phyloP scores from a whole-genome alignment of 2,113 vertebrate species.

The Grantiella picta region DNA sequence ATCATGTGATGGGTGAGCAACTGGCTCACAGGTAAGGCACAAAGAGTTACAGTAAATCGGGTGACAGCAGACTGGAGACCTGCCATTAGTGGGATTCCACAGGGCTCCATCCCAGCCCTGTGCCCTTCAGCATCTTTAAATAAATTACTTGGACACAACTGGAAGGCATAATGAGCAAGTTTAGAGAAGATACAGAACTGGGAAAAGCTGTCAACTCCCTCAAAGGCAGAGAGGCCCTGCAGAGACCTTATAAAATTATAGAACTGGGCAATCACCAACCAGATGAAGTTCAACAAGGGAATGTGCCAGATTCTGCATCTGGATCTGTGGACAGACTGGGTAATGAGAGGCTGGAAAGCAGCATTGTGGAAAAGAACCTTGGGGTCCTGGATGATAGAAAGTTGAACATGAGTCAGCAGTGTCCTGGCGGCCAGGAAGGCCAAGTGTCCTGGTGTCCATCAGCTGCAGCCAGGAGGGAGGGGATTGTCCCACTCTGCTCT shows the following conservation, averaged over 20 bases:
- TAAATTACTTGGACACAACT: neutral
- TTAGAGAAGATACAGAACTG: neutral
- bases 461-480: neutral
- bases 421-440: neutral
- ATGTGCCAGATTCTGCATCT: neutral
- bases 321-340: neutral
- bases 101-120: neutral
- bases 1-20: neutral
- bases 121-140: neutral
- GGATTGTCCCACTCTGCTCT: neutral
- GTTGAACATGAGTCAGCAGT: neutral
- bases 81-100: neutral
- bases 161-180: neutral
- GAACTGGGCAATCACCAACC: neutral
- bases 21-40: rapidly evolving
- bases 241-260: neutral
- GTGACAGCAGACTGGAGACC: neutral
- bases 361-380: neutral
- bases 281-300: too few relatives aligned
- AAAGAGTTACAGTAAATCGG: neutral
- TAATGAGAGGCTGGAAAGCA: neutral
- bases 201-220: neutral
- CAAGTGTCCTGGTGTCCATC: too few relatives aligned
- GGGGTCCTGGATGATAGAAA: neutral
- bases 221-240: neutral